Base-by-base conservation (phyloP, 2,113 vertebrate species). In the Myotis yumanensis region DNA sequence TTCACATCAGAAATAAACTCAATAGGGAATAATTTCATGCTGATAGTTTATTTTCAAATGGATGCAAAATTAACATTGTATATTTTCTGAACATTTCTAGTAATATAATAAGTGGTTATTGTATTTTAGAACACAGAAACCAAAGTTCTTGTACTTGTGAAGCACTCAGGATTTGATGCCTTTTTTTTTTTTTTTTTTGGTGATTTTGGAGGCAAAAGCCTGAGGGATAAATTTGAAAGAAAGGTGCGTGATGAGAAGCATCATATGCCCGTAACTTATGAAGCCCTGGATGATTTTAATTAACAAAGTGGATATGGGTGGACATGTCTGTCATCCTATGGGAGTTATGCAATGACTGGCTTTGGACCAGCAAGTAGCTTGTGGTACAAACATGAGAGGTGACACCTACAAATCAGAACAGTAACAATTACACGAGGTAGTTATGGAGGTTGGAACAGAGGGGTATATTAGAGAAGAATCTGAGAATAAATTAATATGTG, bases 1-100 rank as follows among this genome's bases (percentile, higher is more conserved):
- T 76, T 91, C 12, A 75, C 68, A 14, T 75, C 30, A 94, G 52
- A 94, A 95, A 95, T 35, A 85, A 89, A 84, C 73, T 95, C 71
- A 96, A 59, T 91, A 90, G 22, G 3, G 30, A 94, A 72, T 62
- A 93, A 86, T 83, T 89, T 84, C 17, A 80, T 40, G 86, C 11
- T 89, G 88, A 84, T 68, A 80, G 2, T 37, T 0, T 46, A n/a
- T 79, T 82, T 92, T 76, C 3, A 82, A 37, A 40, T 87, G 32
- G 9, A 80, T 57, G 66, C 22, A 73, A 93, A 89, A 93, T 72
- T 83, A 86, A 68, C 64, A 64, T 35, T 95, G 15, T 25, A 52
- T 57, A 76, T 46, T 93, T 95, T 86, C 28, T 82, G 35, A 90
- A 92, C 4, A 66, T 69, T 59, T 84, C 77, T 68, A 77, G 72